Conservation (phyloP, 2,888 invertebrate species). For the Trachelus stipa region DNA sequence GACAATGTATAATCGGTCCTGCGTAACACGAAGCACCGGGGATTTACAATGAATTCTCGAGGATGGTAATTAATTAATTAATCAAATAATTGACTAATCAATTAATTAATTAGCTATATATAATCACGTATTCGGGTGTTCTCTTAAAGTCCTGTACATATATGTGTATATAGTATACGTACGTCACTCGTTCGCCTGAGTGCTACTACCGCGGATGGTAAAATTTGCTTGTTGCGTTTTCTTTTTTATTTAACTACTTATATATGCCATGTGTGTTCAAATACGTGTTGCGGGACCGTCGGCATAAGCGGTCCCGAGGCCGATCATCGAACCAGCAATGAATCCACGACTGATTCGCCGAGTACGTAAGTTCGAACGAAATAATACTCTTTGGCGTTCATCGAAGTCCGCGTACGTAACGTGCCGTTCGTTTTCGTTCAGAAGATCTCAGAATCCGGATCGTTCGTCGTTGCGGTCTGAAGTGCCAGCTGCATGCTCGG, state of each 20-base stretch:
- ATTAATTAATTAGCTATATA: too few species aligned
- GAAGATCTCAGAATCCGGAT: constrained; percentile 66
- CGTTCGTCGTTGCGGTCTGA: constrained; percentile 65
- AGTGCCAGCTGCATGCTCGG: constrained; percentile 77
- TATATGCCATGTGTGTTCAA: too few species aligned
- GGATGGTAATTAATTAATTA: background rate
- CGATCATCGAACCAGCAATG: constrained; percentile 28
- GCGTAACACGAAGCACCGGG: background rate
- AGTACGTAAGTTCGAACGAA: background rate
- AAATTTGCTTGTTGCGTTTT: too few species aligned
- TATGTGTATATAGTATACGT: too few species aligned
- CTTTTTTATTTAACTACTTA: too few species aligned
- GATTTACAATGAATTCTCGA: background rate
- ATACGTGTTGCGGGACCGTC: background rate
- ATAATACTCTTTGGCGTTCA: background rate
- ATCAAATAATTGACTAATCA: background rate
- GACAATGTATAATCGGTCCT: constrained; percentile 35
- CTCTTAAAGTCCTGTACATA: too few species aligned
- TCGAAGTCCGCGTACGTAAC: background rate
- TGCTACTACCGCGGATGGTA: too few species aligned
- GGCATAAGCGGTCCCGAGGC: constrained; percentile 14
- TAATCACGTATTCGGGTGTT: too few species aligned
- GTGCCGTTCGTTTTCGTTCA: constrained; percentile 33
- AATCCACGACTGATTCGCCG: constrained; percentile 19
- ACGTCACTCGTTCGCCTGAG: too few species aligned